Evolutionary conservation across 2,113 vertebrate genomes (phyloP), one percentile per base, ranked within the genome.

Genomic region (Oplegnathus fasciatus): DNA sequence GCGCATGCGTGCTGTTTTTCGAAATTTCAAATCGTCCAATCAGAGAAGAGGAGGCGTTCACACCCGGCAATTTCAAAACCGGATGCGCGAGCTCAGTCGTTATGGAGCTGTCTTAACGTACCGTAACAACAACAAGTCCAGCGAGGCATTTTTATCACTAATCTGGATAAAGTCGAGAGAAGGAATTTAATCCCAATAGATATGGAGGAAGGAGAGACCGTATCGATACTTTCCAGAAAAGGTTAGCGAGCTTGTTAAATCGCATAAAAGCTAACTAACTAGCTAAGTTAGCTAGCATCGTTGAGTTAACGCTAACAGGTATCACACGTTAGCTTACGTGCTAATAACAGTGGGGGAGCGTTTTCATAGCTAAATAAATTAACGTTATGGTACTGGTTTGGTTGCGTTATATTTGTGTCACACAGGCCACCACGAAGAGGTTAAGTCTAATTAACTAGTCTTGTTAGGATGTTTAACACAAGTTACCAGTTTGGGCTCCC

Each of bases 1-100:
- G 82, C 84, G 78, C 90, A 87, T 44, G 88, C 65, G 80, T 2
- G 1, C 4, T 50, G 6, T 0, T 8, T 18, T 30, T 28, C 0
- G 9, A 61, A 75, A 28, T 73, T 91, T 86, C 17, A 90, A 94
- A 91, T 1, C 1, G 40, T 26, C 94, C 94, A 93, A 94, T 94
- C 80, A 88, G 76, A 78, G 58, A 72, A 18, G n/a, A 79, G 55
- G 1, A 30, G 20, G 32, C 5, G 58, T 54, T 10, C 0, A 3
- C 6, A 8, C 15, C 74, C 83, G 87, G 89, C 8, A 58, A 48
- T 83, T 94, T 94, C 76, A 89, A 94, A 93, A 24, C 28, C 42
- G 28, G 66, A 78, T 61, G n/a, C 26, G 15, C 20, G 76, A 74
- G 22, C 30, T 42, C 67, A 4, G 40, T 44, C 32, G 69, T 66